phyloP scores from a whole-genome alignment of 1,140 invertebrate species.

The Aphis craccivora region DNA sequence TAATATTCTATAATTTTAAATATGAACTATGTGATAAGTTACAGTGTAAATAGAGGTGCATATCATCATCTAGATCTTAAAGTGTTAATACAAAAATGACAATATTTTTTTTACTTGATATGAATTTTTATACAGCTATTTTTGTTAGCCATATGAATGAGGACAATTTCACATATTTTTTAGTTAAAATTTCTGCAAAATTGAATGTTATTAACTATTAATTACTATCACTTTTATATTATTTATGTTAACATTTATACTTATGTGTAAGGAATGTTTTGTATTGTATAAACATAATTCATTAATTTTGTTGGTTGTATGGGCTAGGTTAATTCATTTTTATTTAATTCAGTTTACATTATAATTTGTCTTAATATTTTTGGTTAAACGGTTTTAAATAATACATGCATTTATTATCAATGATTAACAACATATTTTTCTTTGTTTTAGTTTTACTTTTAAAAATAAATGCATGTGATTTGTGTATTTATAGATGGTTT shows the following conservation, averaged over 20 bases:
- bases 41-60: slow-evolving; percentile 56
- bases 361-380: slow-evolving; percentile 57
- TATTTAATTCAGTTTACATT: slow-evolving; percentile 56
- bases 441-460: slow-evolving; percentile 49
- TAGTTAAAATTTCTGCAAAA: not conserved
- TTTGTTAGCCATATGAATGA: slow-evolving; percentile 49
- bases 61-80: slow-evolving; percentile 55
- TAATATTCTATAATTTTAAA: slow-evolving; percentile 53
- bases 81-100: slow-evolving; percentile 46
- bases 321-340: slow-evolving; percentile 57
- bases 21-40: slow-evolving; percentile 56
- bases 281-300: slow-evolving; percentile 41
- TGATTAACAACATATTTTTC: slow-evolving; percentile 53
- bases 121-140: slow-evolving; percentile 56
- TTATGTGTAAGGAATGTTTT: slow-evolving; percentile 51
- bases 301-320: slow-evolving; percentile 57
- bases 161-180: slow-evolving; percentile 44
- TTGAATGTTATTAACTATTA: slow-evolving; percentile 44
- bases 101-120: slow-evolving; percentile 57
- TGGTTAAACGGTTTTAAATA: slow-evolving; percentile 57
- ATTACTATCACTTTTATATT: slow-evolving; percentile 55
- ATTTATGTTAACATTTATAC: slow-evolving; percentile 56
- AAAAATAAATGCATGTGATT: slow-evolving; percentile 50
- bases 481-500: slow-evolving; percentile 38
- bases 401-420: slow-evolving; percentile 58